Evolutionary conservation across 2,888 invertebrate species (phyloP), one percentile per base, ranked within the genome.

Genomic region (Plebejus argus): DNA sequence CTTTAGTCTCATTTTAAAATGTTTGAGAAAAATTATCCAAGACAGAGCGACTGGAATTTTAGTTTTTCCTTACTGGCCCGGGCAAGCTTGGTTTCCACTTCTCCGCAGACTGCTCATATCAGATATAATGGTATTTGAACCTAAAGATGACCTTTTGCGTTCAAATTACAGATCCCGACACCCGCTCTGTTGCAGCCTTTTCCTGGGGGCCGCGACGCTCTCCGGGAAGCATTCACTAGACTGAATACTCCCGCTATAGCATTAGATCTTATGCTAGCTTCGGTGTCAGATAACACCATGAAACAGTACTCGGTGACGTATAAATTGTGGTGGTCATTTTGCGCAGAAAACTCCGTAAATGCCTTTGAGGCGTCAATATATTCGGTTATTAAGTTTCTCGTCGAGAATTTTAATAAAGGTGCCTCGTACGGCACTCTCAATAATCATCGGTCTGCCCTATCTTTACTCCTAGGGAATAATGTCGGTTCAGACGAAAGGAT

Each of bases 371-470:
- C 66, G 1, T 56, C 53, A 35, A 15, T n/a, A 7, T 7, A 39
- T 33, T 10, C 28, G 10, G 49, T 76, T 28, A 23, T 76, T 20
- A 49, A 45, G 18, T 76, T 81, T 78, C 72, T 81, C 56, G 78
- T 74, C 15, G 53, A 78, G 39, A 78, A 79, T 58, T 81, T 79
- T 79, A 76, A 79, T 5, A 77, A 78, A 10, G 81, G 82, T 20
- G 70, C 76, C 15, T 76, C 80, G n/a, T 82, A 81, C 71, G 77
- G 80, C 18, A 79, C 79, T 33, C 49, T 82, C 12, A 82, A 82
- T 23, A 74, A 45, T 61, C 79, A 80, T 66, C 78, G 81, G 10
- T 82, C 81, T 10, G 83, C 83, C 15, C 70, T 83, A 20, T 80
- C 81, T 7, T 49, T 72, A 7, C 45, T 80, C 35, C 61, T 81